Evolutionary conservation across 2,113 vertebrate species (phyloP).

Genomic region (Puma concolor): DNA sequence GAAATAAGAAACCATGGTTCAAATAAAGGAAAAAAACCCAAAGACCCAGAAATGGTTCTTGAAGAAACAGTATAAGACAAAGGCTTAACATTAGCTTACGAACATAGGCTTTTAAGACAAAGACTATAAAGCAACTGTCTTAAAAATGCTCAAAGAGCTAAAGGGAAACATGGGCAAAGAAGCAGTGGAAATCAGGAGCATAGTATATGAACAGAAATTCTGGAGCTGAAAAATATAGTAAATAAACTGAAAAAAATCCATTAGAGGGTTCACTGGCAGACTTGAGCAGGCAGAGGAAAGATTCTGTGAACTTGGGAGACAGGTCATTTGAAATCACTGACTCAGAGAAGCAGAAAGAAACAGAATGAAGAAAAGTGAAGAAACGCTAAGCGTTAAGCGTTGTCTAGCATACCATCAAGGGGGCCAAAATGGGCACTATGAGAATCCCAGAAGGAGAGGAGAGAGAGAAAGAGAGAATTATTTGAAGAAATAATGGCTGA

Average conservation of each 20-base stretch:
- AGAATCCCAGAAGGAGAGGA: background rate
- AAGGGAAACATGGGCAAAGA: too few relatives aligned
- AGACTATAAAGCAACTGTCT: too few relatives aligned
- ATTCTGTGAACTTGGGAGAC: background rate
- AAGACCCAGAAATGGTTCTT: background rate
- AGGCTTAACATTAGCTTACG: too few relatives aligned
- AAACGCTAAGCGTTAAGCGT: background rate
- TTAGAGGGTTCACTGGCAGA: too few relatives aligned
- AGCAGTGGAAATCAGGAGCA: too few relatives aligned
- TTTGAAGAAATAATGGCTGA: background rate
- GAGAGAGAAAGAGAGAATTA: background rate
- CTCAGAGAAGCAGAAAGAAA: background rate
- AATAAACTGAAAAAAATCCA: too few relatives aligned
- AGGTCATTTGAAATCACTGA: background rate
- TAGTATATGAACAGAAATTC: background rate
- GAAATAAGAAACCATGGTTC: background rate
- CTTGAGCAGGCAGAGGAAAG: too few relatives aligned
- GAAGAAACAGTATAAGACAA: background rate
- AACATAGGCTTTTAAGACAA: too few relatives aligned
- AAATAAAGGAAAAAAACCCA: background rate
- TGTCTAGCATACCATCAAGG: background rate
- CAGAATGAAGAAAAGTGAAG: background rate
- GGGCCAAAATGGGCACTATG: background rate
- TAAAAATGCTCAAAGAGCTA: too few relatives aligned
- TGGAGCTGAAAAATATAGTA: background rate